These are phyloP conservation scores for Malurus cyaneus DNA, from an alignment of 2,113 vertebrate species.

Conservation along the genomic window DNA sequence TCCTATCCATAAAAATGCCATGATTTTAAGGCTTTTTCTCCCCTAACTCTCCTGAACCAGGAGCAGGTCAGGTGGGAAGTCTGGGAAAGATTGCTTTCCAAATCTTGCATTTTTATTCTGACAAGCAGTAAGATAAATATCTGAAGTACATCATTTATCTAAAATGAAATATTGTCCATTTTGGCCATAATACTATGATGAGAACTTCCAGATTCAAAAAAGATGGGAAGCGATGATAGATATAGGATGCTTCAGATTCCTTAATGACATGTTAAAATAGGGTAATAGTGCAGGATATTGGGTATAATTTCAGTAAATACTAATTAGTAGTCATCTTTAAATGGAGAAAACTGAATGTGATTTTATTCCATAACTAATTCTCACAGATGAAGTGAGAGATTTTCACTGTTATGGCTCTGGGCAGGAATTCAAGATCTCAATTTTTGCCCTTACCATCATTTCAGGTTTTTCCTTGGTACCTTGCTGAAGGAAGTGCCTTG, in stretches of 20 bases:
- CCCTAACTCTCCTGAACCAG: neutral
- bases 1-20: slow-evolving; percentile 37
- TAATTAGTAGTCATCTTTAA: neutral
- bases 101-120: slow-evolving; percentile 32
- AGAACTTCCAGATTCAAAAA: slow-evolving; percentile 27
- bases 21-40: slow-evolving; percentile 34
- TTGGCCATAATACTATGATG: neutral
- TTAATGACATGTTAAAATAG: neutral
- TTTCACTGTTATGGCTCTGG: neutral
- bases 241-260: neutral
- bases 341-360: neutral
- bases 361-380: neutral
- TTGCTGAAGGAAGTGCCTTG: neutral
- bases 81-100: slow-evolving; percentile 23
- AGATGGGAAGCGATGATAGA: neutral
- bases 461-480: neutral
- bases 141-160: slow-evolving; percentile 11
- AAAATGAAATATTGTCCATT: slow-evolving; percentile 15
- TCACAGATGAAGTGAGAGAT: neutral
- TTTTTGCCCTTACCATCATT: neutral
- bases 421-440: neutral
- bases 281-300: neutral
- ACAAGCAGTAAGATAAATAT: slow-evolving; percentile 19
- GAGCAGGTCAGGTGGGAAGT: slow-evolving; percentile 6
- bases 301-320: neutral